Evolutionary conservation across 2,888 invertebrate species (phyloP).

Genomic region (Baronia brevicornis): DNA sequence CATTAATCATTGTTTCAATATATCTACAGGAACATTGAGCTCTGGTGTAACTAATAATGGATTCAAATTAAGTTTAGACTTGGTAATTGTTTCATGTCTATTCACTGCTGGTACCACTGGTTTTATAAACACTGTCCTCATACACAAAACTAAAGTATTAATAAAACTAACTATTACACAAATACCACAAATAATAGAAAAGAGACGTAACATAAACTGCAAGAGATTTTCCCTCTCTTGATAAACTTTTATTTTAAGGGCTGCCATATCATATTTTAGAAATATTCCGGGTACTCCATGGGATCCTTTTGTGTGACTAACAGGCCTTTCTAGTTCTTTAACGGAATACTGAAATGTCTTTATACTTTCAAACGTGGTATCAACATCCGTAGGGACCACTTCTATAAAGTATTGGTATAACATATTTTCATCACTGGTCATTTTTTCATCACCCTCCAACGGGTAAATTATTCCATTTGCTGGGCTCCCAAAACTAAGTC

Average conservation of each 20-base stretch:
- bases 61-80: conserved; percentile 30
- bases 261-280: conserved; percentile 95
- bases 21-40: conserved; percentile 49
- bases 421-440: conserved; percentile 82
- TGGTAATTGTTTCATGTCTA: conserved; percentile 26
- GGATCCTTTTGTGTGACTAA: conserved; percentile 81
- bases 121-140: conserved; percentile 36
- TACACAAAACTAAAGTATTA: conserved; percentile 44
- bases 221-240: conserved; percentile 86
- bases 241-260: conserved; percentile 88
- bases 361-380: conserved; percentile 81
- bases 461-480: conserved; percentile 94
- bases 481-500: conserved; percentile 94
- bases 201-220: conserved; percentile 90
- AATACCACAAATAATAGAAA: conserved; percentile 94
- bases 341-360: conserved; percentile 96
- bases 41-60: conserved; percentile 49
- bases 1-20: conserved; percentile 51
- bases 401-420: conserved; percentile 95
- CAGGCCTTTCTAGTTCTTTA: conserved; percentile 89
- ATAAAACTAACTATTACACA: conserved; percentile 86
- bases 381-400: conserved; percentile 96
- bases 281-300: conserved; percentile 96
- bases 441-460: conserved; percentile 94
- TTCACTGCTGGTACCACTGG: conserved; percentile 24